Evolutionary conservation across 2,888 invertebrate species (phyloP).

Genomic region (Physocephala rufipes): DNA sequence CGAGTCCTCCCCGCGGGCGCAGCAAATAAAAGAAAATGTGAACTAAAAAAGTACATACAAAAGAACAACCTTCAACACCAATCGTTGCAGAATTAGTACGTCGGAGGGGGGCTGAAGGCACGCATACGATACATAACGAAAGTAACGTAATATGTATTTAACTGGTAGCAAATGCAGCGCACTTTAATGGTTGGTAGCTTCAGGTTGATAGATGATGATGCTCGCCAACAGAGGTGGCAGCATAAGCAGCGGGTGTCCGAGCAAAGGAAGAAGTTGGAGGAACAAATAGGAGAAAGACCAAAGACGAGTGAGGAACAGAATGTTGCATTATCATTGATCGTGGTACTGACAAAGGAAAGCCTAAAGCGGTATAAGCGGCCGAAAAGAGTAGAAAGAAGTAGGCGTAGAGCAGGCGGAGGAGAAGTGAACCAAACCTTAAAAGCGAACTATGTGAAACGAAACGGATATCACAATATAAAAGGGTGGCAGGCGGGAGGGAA

Average conservation of each 20-base stretch:
- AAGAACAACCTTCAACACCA: background rate
- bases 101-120: background rate
- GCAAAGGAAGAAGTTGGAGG: background rate
- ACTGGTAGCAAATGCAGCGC: constrained; percentile 45
- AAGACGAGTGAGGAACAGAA: background rate
- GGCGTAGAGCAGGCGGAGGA: too few relatives aligned
- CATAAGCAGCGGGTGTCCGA: background rate
- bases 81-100: background rate
- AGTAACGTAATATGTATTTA: constrained; percentile 49
- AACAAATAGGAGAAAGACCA: background rate
- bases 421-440: too few relatives aligned
- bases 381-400: too few relatives aligned
- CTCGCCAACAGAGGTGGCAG: background rate
- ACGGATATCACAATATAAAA: too few relatives aligned
- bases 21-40: background rate
- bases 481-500: too few relatives aligned
- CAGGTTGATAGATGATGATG: constrained; percentile 34
- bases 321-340: too few relatives aligned
- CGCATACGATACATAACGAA: constrained; percentile 34
- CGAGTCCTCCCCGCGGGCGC: background rate
- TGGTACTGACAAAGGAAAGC: too few relatives aligned
- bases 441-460: too few relatives aligned
- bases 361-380: too few relatives aligned
- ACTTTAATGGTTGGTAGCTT: constrained; percentile 33
- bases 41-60: background rate